These are phyloP conservation scores for Sitta europaea DNA, from an alignment of 2,113 vertebrate species.

Conservation along the genomic window DNA sequence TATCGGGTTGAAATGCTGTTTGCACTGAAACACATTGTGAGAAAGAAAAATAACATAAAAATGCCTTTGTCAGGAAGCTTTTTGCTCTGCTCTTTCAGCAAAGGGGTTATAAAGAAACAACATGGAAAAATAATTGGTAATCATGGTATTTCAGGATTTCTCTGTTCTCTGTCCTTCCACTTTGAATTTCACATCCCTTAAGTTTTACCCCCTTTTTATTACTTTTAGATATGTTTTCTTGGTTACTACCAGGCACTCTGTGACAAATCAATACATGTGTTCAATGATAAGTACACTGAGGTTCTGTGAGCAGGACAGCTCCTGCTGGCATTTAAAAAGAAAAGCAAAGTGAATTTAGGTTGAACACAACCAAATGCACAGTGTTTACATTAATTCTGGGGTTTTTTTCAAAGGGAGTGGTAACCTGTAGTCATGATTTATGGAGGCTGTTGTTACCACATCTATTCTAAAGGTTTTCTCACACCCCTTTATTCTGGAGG, in stretches of 20 bases:
- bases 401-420: background rate
- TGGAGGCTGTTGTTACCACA: background rate
- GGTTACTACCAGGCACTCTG: background rate
- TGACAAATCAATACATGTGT: background rate
- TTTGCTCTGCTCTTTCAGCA: background rate
- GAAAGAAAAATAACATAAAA: background rate
- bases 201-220: background rate
- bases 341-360: background rate
- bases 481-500: background rate
- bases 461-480: conserved; percentile 26
- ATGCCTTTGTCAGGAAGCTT: background rate
- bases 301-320: background rate
- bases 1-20: background rate
- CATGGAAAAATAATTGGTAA: background rate
- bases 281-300: background rate
- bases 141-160: background rate
- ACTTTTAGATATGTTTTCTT: background rate
- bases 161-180: background rate
- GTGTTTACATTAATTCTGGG: background rate
- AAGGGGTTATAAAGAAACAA: background rate
- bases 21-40: background rate
- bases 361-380: background rate
- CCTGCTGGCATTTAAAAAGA: background rate
- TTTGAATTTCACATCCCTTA: background rate
- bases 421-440: background rate